A percentile compares a stretch with the other conserved stretches of the same genome.
phyloP scores from a whole-genome alignment of 2,113 vertebrate species.

The Eulemur rufifrons region DNA sequence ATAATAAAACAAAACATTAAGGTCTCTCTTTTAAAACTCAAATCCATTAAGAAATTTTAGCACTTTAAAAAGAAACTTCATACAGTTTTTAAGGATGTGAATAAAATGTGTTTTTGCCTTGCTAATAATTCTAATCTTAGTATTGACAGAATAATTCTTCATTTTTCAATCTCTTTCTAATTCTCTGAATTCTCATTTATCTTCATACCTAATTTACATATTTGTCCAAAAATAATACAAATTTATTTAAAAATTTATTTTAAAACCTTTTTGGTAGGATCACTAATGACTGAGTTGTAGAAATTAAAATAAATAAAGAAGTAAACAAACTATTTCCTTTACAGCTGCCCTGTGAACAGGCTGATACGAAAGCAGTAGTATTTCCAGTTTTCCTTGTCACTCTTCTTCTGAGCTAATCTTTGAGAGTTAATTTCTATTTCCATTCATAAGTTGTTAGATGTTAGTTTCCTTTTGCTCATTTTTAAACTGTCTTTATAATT shows the following conservation, averaged over 20 bases:
- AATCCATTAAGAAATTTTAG: neutral
- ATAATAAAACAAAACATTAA: slow-evolving; percentile 41
- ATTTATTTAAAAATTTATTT: slow-evolving; percentile 32
- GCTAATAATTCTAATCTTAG: slow-evolving; percentile 19
- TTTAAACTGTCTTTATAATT: slow-evolving; percentile 76
- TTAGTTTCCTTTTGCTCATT: slow-evolving; percentile 77
- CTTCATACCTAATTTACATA: neutral
- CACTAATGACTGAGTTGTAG: slow-evolving; percentile 19
- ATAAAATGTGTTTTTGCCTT: slow-evolving; percentile 40
- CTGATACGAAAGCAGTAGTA: neutral
- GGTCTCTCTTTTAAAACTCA: slow-evolving; percentile 31
- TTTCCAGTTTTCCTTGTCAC: slow-evolving; percentile 56
- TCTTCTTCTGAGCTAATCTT: slow-evolving; percentile 62
- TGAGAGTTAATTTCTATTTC: slow-evolving; percentile 70
- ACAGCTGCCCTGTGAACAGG: neutral
- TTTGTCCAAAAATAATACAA: neutral
- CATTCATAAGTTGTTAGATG: slow-evolving; percentile 67
- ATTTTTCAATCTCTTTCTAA: neutral
- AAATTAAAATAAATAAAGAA: neutral
- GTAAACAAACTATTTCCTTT: neutral
- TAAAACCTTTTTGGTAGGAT: slow-evolving; percentile 14
- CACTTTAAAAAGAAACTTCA: neutral
- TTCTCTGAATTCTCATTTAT: slow-evolving; percentile 22
- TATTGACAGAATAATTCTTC: neutral
- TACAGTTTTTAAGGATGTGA: neutral